Conservation (phyloP, 2,888 invertebrate species). For the Cerceris rybyensis region DNA sequence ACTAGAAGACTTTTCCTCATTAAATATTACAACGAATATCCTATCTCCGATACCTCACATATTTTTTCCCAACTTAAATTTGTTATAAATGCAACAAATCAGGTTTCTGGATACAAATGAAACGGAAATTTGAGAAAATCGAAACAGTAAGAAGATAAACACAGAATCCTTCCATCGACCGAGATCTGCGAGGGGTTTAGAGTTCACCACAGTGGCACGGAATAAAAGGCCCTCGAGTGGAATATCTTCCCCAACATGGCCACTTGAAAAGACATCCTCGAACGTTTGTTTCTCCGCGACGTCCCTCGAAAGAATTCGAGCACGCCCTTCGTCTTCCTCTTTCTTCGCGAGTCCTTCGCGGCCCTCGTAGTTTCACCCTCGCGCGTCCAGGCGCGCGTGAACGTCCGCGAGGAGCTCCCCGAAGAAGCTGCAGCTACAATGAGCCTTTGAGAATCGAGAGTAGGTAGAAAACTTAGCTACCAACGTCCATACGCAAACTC, state of each 20-base stretch:
- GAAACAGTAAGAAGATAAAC: too few relatives aligned
- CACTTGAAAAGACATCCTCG: conserved; percentile 37
- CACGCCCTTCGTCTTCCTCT: conserved; percentile 30
- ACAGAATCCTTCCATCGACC: too few relatives aligned
- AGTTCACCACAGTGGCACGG: conserved; percentile 12
- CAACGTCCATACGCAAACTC: neutral
- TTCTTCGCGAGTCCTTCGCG: neutral
- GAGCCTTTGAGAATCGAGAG: conserved; percentile 14
- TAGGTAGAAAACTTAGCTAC: neutral
- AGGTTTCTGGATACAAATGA: too few relatives aligned
- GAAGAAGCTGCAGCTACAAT: conserved; percentile 14
- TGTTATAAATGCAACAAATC: too few relatives aligned
- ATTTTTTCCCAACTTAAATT: too few relatives aligned
- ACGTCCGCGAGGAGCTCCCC: neutral
- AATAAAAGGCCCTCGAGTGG: conserved; percentile 24
- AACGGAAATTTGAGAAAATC: too few relatives aligned
- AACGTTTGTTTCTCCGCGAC: conserved; percentile 37
- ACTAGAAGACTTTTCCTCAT: too few relatives aligned
- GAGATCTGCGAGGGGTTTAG: neutral
- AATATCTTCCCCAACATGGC: conserved; percentile 23
- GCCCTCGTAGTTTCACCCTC: conserved; percentile 19
- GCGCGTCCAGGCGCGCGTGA: neutral
- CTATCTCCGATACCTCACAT: too few relatives aligned
- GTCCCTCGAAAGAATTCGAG: conserved; percentile 18
- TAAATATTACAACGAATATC: too few relatives aligned